A percentile compares a stretch with the other conserved stretches of the same genome.
Evolutionary conservation across 2,888 invertebrate genomes (phyloP).

Genomic region (Metopia argyrocephala): DNA sequence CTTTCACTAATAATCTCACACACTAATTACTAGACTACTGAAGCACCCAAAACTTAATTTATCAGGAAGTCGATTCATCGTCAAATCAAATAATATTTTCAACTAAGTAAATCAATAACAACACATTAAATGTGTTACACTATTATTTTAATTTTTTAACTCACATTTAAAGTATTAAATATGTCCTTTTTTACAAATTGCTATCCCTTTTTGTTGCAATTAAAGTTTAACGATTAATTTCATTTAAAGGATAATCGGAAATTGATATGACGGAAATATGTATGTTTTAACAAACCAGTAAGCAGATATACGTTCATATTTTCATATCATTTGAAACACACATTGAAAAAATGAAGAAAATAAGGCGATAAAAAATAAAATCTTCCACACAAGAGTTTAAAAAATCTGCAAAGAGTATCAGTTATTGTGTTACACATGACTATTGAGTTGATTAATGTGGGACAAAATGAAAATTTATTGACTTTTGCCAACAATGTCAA

Average conservation of each 20-base stretch:
- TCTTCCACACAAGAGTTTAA: not conserved
- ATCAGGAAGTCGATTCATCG: no score
- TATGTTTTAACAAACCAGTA: slow-evolving; percentile 12
- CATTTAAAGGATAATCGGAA: slow-evolving; percentile 49
- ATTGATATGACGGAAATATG: slow-evolving; percentile 47
- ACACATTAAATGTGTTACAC: no score
- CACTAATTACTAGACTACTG: no score
- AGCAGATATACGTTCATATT: slow-evolving; percentile 12
- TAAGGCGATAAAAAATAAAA: not conserved
- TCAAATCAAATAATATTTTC: no score
- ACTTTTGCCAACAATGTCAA: slow-evolving; percentile 54
- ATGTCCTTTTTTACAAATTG: slow-evolving; percentile 1
- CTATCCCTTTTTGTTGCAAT: slow-evolving; percentile 11
- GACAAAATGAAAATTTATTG: slow-evolving; percentile 63
- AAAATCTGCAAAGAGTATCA: slow-evolving; percentile 48
- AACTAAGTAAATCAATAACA: no score
- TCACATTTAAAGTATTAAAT: not conserved
- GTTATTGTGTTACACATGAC: slow-evolving; percentile 49
- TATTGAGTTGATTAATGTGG: slow-evolving; percentile 56
- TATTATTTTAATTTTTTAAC: not conserved
- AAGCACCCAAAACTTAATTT: no score
- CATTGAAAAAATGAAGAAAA: not conserved
- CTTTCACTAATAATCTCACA: no score
- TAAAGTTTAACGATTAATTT: slow-evolving; percentile 40
- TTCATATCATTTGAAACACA: not conserved